phyloP scores from a whole-genome alignment of 2,797 vertebrate genomes.

The Margarornis squamiger region DNA sequence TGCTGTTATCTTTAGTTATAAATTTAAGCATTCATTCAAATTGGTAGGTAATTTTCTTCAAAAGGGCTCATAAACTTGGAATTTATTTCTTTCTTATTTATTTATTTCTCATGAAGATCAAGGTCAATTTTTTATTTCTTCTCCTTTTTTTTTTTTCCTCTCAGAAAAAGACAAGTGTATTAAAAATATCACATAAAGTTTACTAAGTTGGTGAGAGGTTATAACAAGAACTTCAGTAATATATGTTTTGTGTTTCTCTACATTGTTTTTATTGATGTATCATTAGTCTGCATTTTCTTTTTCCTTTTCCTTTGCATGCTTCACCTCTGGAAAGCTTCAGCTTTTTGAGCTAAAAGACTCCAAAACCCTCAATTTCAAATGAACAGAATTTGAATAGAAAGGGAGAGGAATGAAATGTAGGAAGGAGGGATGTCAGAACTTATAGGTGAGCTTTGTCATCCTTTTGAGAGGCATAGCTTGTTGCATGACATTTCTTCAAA shows the following conservation, averaged over 20 bases:
- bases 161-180: not conserved
- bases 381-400: not conserved
- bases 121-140: no score
- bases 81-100: not conserved
- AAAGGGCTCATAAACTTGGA: not conserved
- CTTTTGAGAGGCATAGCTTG: not conserved
- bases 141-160: no score
- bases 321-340: not conserved
- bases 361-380: not conserved
- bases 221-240: not conserved
- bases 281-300: not conserved
- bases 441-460: not conserved
- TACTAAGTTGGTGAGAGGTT: not conserved
- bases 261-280: accelerated
- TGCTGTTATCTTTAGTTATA: not conserved
- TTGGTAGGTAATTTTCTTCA: not conserved
- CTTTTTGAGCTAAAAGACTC: not conserved
- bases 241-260: not conserved
- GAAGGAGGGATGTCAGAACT: not conserved
- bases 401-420: not conserved
- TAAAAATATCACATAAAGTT: not conserved
- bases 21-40: not conserved
- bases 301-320: not conserved
- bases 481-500: not conserved
- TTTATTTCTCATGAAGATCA: not conserved